Conservation (phyloP, 2,797 vertebrate genomes). For the Carduelis carduelis region DNA sequence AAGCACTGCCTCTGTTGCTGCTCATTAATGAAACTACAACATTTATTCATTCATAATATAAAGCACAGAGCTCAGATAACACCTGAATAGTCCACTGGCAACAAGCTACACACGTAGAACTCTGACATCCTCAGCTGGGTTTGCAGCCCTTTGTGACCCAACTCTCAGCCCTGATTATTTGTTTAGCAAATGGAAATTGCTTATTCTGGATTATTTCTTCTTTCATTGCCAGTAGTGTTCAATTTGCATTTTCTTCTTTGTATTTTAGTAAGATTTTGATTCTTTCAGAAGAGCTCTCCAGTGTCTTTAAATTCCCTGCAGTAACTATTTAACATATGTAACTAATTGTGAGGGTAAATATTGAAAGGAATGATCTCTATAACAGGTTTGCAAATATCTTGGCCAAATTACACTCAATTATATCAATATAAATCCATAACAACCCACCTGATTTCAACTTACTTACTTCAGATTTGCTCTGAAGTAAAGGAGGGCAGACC, state of each 20-base stretch:
- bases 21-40: background rate
- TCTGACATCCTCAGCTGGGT: background rate
- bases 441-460: background rate
- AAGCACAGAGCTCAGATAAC: background rate
- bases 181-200: background rate
- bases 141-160: background rate
- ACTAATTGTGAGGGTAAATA: constrained; percentile 61
- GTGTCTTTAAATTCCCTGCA: constrained; percentile 32
- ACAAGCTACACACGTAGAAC: background rate
- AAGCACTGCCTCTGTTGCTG: background rate
- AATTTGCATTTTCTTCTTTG: constrained; percentile 39
- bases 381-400: constrained; percentile 42
- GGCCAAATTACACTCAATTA: constrained; percentile 49
- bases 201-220: constrained; percentile 2
- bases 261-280: constrained; percentile 49
- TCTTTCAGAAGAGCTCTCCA: constrained; percentile 51
- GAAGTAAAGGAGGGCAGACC: background rate
- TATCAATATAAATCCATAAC: constrained; percentile 36
- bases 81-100: background rate
- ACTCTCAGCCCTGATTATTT: background rate
- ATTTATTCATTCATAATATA: background rate
- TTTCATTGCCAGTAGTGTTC: background rate
- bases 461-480: constrained; percentile 1
- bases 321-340: constrained; percentile 33
- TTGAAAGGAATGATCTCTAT: constrained; percentile 49